Percentiles rank a stretch among this genome's conserved stretches.
phyloP scores from a whole-genome alignment of 1,140 invertebrate species.

The Zaprionus kolodkinae region DNA sequence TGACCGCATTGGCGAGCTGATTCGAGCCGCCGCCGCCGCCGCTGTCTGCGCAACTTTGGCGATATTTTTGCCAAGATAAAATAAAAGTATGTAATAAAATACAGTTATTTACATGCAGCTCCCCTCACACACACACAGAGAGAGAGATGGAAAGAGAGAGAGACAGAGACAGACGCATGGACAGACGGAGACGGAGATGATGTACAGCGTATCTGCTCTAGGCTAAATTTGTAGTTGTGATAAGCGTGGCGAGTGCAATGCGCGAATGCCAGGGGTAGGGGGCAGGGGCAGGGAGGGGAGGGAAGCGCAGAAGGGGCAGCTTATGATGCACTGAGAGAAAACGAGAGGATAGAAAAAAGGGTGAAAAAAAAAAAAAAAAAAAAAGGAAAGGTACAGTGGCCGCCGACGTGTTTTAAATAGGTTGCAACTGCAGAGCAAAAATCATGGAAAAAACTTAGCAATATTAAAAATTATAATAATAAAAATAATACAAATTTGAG shows the following conservation, averaged over 20 bases:
- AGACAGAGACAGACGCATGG: not conserved
- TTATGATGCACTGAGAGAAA: conserved; percentile 2
- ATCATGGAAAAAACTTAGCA: too few relatives aligned
- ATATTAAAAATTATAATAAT: too few relatives aligned
- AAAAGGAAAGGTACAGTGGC: too few relatives aligned
- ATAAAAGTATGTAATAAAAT: conserved; percentile 81
- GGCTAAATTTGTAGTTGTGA: conserved; percentile 49
- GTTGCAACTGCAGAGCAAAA: too few relatives aligned
- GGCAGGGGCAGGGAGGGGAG: not conserved
- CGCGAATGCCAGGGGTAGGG: not conserved
- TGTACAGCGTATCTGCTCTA: conserved; percentile 42
- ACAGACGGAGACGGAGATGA: conserved; percentile 9
- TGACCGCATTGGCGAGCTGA: conserved; percentile 51
- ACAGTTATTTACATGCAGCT: conserved; percentile 78
- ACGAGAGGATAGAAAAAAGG: too few relatives aligned
- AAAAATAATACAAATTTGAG: too few relatives aligned
- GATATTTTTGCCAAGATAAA: conserved; percentile 81
- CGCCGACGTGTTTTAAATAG: too few relatives aligned
- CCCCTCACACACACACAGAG: conserved; percentile 23
- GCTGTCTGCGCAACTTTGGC: conserved; percentile 68
- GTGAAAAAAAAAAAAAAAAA: too few relatives aligned
- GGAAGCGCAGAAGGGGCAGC: not conserved
- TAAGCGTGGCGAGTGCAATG: conserved; percentile 39
- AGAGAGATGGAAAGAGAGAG: conserved; percentile 25
- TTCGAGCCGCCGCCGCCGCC: conserved; percentile 33